These are phyloP conservation scores for Tolypeutes matacus DNA, from an alignment of 2,797 vertebrate species.

Conservation along the genomic window DNA sequence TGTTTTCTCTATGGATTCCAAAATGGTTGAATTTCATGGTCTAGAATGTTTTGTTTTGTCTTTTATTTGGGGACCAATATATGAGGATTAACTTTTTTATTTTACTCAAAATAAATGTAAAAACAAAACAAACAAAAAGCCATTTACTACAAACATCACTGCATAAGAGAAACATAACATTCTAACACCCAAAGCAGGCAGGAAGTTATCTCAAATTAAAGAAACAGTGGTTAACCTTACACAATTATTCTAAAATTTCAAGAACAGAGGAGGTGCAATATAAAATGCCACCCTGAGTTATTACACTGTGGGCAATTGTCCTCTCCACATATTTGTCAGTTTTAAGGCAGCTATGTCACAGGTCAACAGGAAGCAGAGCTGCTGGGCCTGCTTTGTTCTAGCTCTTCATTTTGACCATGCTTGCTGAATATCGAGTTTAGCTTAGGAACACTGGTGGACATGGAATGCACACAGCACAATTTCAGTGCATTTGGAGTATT, in stretches of 20 bases:
- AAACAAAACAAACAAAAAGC: background rate
- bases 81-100: background rate
- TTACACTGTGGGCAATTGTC: background rate
- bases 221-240: background rate
- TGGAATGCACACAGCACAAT: background rate
- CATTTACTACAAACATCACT: background rate
- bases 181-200: background rate
- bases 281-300: background rate
- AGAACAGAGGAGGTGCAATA: background rate
- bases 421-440: conserved; percentile 16
- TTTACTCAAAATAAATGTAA: conserved; percentile 16
- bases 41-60: background rate
- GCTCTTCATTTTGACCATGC: background rate
- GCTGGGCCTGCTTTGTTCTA: background rate
- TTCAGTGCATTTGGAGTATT: conserved; percentile 15
- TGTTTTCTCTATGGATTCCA: conserved; percentile 9
- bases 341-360: background rate
- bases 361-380: background rate
- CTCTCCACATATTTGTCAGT: background rate
- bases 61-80: background rate
- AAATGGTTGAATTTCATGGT: background rate
- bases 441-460: background rate
- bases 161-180: conserved; percentile 10
- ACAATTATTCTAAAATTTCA: conserved; percentile 41
- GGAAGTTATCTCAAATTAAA: conserved; percentile 8